These are phyloP conservation scores for Orius insidiosus DNA, from an alignment of 1,140 invertebrate genomes.

Conservation along the genomic window DNA sequence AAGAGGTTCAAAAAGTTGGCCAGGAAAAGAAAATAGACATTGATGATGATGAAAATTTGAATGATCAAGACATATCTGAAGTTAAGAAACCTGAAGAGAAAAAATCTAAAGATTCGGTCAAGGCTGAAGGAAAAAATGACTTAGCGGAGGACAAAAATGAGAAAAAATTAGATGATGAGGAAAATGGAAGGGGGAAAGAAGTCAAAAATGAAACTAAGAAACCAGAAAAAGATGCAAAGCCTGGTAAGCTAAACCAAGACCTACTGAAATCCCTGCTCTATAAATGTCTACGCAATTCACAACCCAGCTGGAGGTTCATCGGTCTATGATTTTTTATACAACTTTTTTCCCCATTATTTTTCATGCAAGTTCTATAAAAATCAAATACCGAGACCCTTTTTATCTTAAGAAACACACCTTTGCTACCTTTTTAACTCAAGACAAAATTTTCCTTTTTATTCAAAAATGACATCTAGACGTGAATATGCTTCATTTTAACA, in stretches of 20 bases:
- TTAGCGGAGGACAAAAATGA: neutral
- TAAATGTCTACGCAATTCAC: too few relatives aligned
- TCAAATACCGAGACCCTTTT: too few relatives aligned
- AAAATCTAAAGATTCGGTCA: constrained; percentile 4
- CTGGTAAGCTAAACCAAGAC: too few relatives aligned
- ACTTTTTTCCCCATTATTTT: too few relatives aligned
- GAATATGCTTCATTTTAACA: too few relatives aligned
- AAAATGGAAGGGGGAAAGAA: neutral
- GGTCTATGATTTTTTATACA: constrained; percentile 39
- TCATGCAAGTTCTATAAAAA: too few relatives aligned
- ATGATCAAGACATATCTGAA: neutral
- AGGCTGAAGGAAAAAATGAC: constrained; percentile 10
- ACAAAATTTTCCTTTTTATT: too few relatives aligned
- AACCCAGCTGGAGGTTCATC: constrained; percentile 6
- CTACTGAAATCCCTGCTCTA: too few relatives aligned
- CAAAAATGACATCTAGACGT: too few relatives aligned
- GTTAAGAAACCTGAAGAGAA: constrained; percentile 16
- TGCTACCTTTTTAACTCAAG: too few relatives aligned
- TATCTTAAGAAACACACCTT: too few relatives aligned
- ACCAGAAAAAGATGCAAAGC: neutral
- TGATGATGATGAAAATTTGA: constrained; percentile 25
- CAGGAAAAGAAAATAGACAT: constrained; percentile 22
- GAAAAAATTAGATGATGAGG: neutral
- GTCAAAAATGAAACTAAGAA: constrained; percentile 2
- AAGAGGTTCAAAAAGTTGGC: constrained; percentile 17